phyloP scores from a whole-genome alignment of 2,888 invertebrate species.

The Electrophaes corylata region DNA sequence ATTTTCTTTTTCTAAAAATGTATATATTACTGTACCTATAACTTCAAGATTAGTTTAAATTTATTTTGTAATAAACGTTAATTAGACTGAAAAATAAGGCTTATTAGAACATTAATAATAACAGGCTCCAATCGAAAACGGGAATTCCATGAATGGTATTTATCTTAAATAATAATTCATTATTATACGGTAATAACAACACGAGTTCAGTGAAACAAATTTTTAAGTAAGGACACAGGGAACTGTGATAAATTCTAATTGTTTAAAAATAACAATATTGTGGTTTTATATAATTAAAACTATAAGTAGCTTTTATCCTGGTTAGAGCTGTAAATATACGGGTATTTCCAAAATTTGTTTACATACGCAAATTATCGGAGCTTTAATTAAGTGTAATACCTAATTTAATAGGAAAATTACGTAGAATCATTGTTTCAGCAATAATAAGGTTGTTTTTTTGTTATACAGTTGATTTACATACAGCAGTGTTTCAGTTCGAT shows the following conservation, averaged over 20 bases:
- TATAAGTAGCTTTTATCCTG: conserved; percentile 41
- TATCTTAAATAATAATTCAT: conserved; percentile 7
- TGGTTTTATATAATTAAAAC: conserved; percentile 43
- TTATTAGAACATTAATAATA: background rate
- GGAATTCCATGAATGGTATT: conserved; percentile 10
- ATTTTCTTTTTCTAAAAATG: too few relatives aligned
- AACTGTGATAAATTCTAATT: conserved; percentile 44
- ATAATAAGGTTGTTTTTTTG: too few relatives aligned
- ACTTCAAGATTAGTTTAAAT: too few relatives aligned
- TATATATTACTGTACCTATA: too few relatives aligned
- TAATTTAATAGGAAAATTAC: background rate
- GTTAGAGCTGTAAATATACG: conserved; percentile 35
- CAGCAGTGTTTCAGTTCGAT: too few relatives aligned
- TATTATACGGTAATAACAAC: background rate
- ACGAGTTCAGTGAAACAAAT: conserved; percentile 13
- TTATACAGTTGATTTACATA: too few relatives aligned
- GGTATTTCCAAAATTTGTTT: conserved; percentile 39
- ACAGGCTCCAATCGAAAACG: background rate
- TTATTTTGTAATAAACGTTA: background rate
- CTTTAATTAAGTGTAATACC: conserved; percentile 5
- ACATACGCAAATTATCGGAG: conserved; percentile 6
- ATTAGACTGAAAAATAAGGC: background rate
- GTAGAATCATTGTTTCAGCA: too few relatives aligned
- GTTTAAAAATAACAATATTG: conserved; percentile 41
- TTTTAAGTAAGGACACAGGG: conserved; percentile 39